Evolutionary conservation across 2,888 invertebrate species (phyloP), one percentile per base, ranked within the genome.

Genomic region (Patella pellucida): DNA sequence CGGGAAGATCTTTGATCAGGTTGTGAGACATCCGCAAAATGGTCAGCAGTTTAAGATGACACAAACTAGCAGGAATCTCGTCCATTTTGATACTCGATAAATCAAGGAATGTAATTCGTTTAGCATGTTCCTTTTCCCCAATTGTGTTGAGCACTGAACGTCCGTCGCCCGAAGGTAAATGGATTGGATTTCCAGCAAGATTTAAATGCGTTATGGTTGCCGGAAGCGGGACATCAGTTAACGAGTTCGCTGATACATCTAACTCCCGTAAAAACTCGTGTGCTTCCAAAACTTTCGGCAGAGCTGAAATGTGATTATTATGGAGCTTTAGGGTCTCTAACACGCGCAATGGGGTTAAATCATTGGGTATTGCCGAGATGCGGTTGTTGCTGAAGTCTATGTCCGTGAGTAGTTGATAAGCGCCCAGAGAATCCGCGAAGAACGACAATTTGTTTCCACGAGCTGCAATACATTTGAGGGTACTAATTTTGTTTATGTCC

Each of bases 371-470:
- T 14, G 83, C 85, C 50, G 83, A 78, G 54, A 86, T 80, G 41
- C 83, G 76, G 71, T 87, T 87, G 71, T 82, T 79, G 52, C 81
- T 80, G n/a, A 87, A 78, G 76, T 86, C 85, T 4, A 88, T 77
- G 14, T 83, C 79, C 52, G 81, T 81, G 51, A 87, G 77, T 50
- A 90, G 81, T 76, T 89, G 87, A 52, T 85, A 82, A 69, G 87
- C 85, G 3, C 88, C 89, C 15, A 90, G 83, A 50, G 83, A 79
- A 16, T 88, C 85, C 1, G 89, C 88, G 62, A 90, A 84, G 54
- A 79, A 76, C 70, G 82, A 78, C 51, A 90, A 79, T 69, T 85
- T 85, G 81, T 90, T 90, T 69, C 87, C 82, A 0, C 83, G 76
- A 16, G 82, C 84, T 12, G 77, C 62, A 19, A 88, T 73, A 19